Evolutionary conservation across 2,888 invertebrate genomes (phyloP).

Genomic region (Rhogogaster chlorosoma): DNA sequence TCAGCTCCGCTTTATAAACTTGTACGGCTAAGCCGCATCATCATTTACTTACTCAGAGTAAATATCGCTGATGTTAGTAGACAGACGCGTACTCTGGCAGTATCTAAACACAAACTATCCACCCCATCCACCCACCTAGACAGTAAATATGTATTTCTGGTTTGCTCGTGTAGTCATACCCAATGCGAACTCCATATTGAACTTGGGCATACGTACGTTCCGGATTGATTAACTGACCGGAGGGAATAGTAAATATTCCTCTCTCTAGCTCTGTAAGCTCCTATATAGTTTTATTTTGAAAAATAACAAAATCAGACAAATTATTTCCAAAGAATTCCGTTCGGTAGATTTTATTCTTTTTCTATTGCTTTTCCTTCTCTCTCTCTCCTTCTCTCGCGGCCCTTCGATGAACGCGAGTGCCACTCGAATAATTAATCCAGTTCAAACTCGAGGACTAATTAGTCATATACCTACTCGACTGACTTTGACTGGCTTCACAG

Average conservation of each 20-base stretch:
- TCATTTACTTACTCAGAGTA: constrained; percentile 2
- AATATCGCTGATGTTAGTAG: not conserved
- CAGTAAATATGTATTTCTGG: constrained; percentile 26
- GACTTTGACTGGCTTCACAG: constrained; percentile 14
- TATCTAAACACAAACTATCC: constrained; percentile 21
- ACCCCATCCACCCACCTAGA: not conserved
- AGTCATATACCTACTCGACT: constrained; percentile 5
- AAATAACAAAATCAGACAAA: not conserved
- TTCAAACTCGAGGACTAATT: constrained; percentile 23
- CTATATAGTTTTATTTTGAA: not conserved
- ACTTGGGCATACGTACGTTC: constrained; percentile 20
- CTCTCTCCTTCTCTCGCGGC: not conserved
- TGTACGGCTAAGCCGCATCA: not conserved
- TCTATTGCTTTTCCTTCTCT: not conserved
- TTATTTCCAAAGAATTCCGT: not conserved
- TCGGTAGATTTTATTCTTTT: not conserved
- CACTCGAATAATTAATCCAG: constrained; percentile 18
- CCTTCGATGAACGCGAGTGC: not conserved
- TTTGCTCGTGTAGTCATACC: not conserved
- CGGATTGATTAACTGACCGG: constrained; percentile 12
- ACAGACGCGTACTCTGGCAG: not conserved
- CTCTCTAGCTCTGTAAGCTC: not conserved
- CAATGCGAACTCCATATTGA: not conserved
- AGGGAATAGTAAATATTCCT: not conserved
- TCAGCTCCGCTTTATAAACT: no score